Evolutionary conservation across 2,113 vertebrate species (phyloP).

Genomic region (Eptesicus fuscus): DNA sequence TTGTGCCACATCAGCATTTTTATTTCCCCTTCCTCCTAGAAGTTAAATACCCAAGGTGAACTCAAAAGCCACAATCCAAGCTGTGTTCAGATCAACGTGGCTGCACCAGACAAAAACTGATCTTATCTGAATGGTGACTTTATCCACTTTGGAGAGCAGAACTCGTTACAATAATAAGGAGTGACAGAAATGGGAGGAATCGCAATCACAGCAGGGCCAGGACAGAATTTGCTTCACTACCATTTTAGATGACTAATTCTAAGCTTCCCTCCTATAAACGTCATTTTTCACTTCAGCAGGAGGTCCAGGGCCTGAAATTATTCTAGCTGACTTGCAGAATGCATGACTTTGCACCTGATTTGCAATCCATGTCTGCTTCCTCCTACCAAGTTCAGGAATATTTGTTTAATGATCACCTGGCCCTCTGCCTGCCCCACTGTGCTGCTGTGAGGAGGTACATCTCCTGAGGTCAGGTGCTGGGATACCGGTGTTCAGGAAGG

Average conservation of each 20-base stretch:
- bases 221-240: slow-evolving; percentile 75
- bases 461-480: background rate
- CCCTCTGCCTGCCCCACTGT: background rate
- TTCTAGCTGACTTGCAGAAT: slow-evolving; percentile 53
- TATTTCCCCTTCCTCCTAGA: slow-evolving; percentile 54
- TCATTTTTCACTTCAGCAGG: slow-evolving; percentile 76
- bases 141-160: slow-evolving; percentile 77
- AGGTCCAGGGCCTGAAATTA: slow-evolving; percentile 67
- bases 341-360: slow-evolving; percentile 62
- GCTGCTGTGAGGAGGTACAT: background rate
- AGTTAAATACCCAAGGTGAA: slow-evolving; percentile 77
- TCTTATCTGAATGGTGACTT: slow-evolving; percentile 82
- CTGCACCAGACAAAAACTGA: slow-evolving; percentile 79
- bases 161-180: slow-evolving; percentile 79
- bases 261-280: slow-evolving; percentile 63
- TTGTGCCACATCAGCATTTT: slow-evolving; percentile 66
- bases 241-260: slow-evolving; percentile 73
- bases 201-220: slow-evolving; percentile 57
- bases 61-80: slow-evolving; percentile 76
- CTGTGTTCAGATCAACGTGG: slow-evolving; percentile 73
- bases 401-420: slow-evolving; percentile 62
- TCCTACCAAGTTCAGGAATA: slow-evolving; percentile 15
- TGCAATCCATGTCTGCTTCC: slow-evolving; percentile 51
- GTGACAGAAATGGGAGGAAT: slow-evolving; percentile 69
- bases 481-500: background rate